phyloP scores from a whole-genome alignment of 2,888 invertebrate species.

The Limnephilus lunatus region DNA sequence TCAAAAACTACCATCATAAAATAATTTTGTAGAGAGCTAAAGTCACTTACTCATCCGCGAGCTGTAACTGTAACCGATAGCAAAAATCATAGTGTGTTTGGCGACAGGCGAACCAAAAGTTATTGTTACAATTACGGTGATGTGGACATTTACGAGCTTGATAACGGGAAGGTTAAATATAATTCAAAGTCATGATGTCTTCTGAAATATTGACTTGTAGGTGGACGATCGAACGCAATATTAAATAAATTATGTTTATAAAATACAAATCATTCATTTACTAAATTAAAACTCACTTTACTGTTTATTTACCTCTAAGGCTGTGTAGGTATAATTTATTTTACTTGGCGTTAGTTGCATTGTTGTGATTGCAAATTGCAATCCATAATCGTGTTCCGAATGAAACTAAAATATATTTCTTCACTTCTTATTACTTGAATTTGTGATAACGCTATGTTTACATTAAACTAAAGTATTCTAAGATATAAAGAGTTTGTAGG shows the following conservation, averaged over 20 bases:
- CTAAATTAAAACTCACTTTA: not conserved
- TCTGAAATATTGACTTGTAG: not conserved
- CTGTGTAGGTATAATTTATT: constrained; percentile 25
- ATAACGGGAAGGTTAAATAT: not conserved
- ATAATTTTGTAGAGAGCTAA: not conserved
- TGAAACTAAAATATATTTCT: not conserved
- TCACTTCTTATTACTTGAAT: constrained; percentile 37
- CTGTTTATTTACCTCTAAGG: constrained; percentile 9
- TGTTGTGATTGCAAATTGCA: not conserved
- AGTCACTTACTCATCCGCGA: too few species aligned
- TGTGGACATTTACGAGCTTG: not conserved
- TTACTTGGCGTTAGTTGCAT: constrained; percentile 22
- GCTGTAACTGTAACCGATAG: too few species aligned
- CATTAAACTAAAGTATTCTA: constrained; percentile 63
- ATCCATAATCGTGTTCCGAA: constrained; percentile 10
- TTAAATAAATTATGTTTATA: not conserved
- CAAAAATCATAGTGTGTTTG: too few species aligned
- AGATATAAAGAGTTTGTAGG: constrained; percentile 57
- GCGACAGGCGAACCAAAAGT: too few species aligned
- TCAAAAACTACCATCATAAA: not conserved
- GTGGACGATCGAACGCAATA: not conserved
- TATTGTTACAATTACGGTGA: too few species aligned
- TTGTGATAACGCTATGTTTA: constrained; percentile 64
- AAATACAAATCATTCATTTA: not conserved
- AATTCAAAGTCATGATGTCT: not conserved